These are phyloP conservation scores for Dipodomys stephensi DNA, from an alignment of 2,113 vertebrate genomes.

Conservation along the genomic window DNA sequence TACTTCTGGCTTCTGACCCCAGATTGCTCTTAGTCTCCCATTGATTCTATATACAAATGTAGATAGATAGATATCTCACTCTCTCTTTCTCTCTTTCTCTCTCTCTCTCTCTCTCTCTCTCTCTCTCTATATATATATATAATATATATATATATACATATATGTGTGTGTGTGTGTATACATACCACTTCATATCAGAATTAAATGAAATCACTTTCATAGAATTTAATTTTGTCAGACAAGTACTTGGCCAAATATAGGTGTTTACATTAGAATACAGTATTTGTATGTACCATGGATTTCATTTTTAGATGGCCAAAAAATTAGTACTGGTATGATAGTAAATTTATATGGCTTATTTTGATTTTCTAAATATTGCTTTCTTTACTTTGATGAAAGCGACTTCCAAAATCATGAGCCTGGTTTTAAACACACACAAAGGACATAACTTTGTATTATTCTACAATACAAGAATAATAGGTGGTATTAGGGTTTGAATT, in stretches of 20 bases:
- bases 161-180: no score
- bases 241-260: not conserved
- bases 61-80: no score
- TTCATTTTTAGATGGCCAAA: not conserved
- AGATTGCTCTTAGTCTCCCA: not conserved
- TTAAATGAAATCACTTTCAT: no score
- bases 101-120: no score
- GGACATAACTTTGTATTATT: no score
- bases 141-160: no score
- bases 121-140: no score
- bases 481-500: no score
- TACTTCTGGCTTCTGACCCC: not conserved
- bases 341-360: not conserved
- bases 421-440: not conserved
- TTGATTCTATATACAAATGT: no score
- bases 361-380: not conserved
- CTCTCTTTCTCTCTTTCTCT: no score
- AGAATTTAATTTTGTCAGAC: not conserved
- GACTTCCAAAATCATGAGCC: not conserved
- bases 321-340: not conserved
- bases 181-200: no score
- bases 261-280: not conserved
- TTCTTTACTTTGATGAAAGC: constrained; percentile 3
- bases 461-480: no score
- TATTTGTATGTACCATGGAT: not conserved